These are phyloP conservation scores for Mystacides longicornis DNA, from an alignment of 2,888 invertebrate genomes.

Conservation along the genomic window DNA sequence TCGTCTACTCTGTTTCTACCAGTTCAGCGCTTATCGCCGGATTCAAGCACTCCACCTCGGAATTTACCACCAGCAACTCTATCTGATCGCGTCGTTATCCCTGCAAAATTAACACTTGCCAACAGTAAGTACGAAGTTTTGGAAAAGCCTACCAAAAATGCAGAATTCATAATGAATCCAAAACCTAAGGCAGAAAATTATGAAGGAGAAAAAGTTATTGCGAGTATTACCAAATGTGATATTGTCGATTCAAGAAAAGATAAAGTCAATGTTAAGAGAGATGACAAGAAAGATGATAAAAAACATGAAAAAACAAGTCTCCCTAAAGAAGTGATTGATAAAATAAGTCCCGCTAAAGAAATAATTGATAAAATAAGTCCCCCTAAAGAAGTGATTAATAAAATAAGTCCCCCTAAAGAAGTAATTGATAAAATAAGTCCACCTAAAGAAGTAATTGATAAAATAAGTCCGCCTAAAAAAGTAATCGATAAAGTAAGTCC, in stretches of 20 bases:
- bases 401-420: not conserved
- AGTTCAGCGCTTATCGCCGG: slow-evolving; percentile 30
- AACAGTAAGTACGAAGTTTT: not conserved
- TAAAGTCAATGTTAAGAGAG: slow-evolving; percentile 10
- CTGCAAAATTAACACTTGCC: slow-evolving; percentile 16
- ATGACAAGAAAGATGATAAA: not conserved
- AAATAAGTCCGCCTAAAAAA: not conserved
- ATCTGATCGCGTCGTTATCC: slow-evolving; percentile 22
- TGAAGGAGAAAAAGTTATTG: not conserved
- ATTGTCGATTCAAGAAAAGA: slow-evolving; percentile 1
- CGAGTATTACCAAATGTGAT: not conserved
- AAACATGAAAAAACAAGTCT: not conserved
- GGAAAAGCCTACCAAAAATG: not conserved
- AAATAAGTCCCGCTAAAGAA: not conserved
- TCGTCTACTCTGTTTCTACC: slow-evolving; percentile 40
- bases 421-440: not conserved
- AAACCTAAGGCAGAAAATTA: slow-evolving; percentile 8
- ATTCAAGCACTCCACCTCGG: slow-evolving; percentile 22
- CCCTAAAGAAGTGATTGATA: not conserved
- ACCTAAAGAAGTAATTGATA: not conserved
- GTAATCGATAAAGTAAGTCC: not conserved
- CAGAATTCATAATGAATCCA: not conserved
- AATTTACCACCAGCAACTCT: slow-evolving; percentile 16
- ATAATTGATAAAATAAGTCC: not conserved
- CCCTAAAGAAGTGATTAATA: not conserved